Base-by-base conservation (phyloP, 2,888 invertebrate genomes). In the Sabatieria punctata region DNA sequence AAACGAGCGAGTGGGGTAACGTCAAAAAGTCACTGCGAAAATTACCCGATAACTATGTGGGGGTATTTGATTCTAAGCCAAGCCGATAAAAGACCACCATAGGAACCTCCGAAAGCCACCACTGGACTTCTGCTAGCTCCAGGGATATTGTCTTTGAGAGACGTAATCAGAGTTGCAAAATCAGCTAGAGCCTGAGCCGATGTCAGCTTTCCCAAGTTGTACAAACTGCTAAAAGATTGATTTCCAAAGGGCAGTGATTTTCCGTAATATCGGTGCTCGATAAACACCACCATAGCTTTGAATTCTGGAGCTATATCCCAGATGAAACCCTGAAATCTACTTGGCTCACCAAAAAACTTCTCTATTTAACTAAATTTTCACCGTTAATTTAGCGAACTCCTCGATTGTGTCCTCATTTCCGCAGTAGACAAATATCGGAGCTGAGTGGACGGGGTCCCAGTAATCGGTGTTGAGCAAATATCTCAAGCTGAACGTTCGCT, bases 181-280 rank as follows among this genome's bases (percentile, higher is more conserved):
- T 97, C 95, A 0, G 85, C 89, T 51, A 97, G 71, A 1, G 93
- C 89, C 71, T 95, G 95, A 44, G 80, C 78, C 0, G 85, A 79
- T 4, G 83, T 80, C 56, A 95, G 71, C 65, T 82, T 93, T 43
- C 67, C 67, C 45, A 70, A 45, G 38, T 66, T 57, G 2, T 36
- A 22, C 21, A 43, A 54, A 19, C 47, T 56, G 15, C n/a, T n/a
- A 46, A 61, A 71, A 0, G 86, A 82, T 39, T 76, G 72, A 58
- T 82, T 78, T 3, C 85, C 86, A 67, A 80, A 89, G 0, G 95
- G 93, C 69, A 85, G 63, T 0, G 89, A 85, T 51, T 76, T 69
- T 2, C 93, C 93, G 67, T 95, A 95, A 65, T 85, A 95, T 68
- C 95, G 78, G 69, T 95, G 95, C 64, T 95, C 95, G 11, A 86